phyloP scores from a whole-genome alignment of 2,888 invertebrate genomes.

The Catotricha subobsoleta region DNA sequence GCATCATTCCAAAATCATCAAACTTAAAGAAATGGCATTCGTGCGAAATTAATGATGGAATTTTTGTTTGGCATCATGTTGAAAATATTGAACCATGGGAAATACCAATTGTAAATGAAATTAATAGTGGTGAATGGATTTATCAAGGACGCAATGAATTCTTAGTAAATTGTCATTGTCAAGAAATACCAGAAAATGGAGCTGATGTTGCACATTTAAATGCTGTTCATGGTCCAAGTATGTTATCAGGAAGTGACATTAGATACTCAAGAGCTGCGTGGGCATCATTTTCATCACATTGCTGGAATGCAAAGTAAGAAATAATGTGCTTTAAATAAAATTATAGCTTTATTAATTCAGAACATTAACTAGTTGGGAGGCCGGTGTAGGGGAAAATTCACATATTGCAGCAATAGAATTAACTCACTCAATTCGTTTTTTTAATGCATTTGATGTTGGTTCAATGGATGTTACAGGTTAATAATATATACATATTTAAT shows the following conservation, averaged over 20 bases:
- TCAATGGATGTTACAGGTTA: slow-evolving; percentile 42
- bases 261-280: slow-evolving; percentile 21
- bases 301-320: slow-evolving; percentile 38
- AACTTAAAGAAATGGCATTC: slow-evolving; percentile 50
- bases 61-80: slow-evolving; percentile 71
- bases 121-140: slow-evolving; percentile 37
- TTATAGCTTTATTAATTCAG: background rate
- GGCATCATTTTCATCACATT: slow-evolving; percentile 32
- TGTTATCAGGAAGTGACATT: slow-evolving; percentile 34
- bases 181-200: slow-evolving; percentile 85
- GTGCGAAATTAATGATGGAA: slow-evolving; percentile 49
- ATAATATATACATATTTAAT: background rate
- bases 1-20: slow-evolving; percentile 49
- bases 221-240: slow-evolving; percentile 49
- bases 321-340: slow-evolving; percentile 10
- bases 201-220: slow-evolving; percentile 67
- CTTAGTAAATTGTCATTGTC: slow-evolving; percentile 55
- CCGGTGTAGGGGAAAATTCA: slow-evolving; percentile 24
- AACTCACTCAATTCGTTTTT: slow-evolving; percentile 42
- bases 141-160: slow-evolving; percentile 67
- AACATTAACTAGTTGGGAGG: slow-evolving; percentile 31
- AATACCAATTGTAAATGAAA: slow-evolving; percentile 36
- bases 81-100: slow-evolving; percentile 56
- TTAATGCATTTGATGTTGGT: slow-evolving; percentile 37
- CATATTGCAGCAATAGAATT: slow-evolving; percentile 48